These are phyloP conservation scores for roundworm (Caenorhabditis elegans) DNA, from an alignment of 1,140 invertebrate species.

Conservation along the genomic window DNA sequence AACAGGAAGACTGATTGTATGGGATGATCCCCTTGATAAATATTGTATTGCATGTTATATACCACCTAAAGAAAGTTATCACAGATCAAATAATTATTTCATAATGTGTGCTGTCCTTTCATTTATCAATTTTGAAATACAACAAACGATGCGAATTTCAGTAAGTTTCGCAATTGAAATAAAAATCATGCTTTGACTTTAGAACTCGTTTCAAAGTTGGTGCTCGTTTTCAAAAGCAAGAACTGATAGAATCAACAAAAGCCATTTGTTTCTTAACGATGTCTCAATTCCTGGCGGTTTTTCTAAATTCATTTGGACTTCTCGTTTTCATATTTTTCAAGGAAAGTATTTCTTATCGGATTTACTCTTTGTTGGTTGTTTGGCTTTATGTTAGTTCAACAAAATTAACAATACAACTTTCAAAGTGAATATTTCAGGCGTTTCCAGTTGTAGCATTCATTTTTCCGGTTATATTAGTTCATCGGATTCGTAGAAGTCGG, in stretches of 20 bases:
- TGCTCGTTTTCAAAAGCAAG: neutral
- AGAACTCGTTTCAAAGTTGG: neutral
- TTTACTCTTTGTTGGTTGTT: neutral
- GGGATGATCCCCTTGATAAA: too few species aligned
- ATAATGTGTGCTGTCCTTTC: too few species aligned
- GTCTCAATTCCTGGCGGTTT: neutral
- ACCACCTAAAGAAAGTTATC: too few species aligned
- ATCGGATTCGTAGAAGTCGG: neutral
- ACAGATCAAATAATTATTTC: too few species aligned
- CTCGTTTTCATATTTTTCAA: neutral
- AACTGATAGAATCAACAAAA: slow-evolving; percentile 13
- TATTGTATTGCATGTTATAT: too few species aligned
- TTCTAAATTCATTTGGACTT: neutral
- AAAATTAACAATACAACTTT: neutral
- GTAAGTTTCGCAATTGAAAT: neutral
- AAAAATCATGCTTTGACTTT: too few species aligned
- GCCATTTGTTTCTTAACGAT: neutral
- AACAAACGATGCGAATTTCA: neutral
- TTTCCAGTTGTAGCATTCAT: neutral
- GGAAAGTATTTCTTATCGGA: neutral
- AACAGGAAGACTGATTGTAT: too few species aligned
- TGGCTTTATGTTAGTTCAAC: neutral
- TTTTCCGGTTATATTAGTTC: neutral
- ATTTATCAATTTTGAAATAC: neutral
- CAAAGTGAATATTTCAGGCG: neutral